Evolutionary conservation across 2,113 vertebrate genomes (phyloP).

Genomic region (Mastomys coucha): DNA sequence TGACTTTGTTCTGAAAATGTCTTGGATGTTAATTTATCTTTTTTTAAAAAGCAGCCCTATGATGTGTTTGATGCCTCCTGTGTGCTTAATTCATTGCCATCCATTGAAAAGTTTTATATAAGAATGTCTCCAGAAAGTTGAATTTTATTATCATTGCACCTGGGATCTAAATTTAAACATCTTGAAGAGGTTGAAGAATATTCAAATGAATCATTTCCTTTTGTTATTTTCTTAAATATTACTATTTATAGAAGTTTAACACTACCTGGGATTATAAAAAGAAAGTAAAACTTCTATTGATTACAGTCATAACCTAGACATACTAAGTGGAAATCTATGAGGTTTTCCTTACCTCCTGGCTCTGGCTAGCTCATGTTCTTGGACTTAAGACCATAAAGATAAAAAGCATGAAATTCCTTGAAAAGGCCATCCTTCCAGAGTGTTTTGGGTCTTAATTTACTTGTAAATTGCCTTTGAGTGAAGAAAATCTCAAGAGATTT

Average conservation of each 20-base stretch:
- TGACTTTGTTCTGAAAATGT: slow-evolving; percentile 46
- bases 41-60: background rate
- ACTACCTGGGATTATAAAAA: slow-evolving; percentile 21
- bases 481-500: slow-evolving; percentile 29
- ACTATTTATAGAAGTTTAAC: slow-evolving; percentile 16
- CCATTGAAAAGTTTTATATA: slow-evolving; percentile 60
- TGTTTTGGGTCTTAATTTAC: slow-evolving; percentile 32
- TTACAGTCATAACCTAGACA: background rate
- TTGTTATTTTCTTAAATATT: slow-evolving; percentile 37
- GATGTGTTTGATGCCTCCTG: slow-evolving; percentile 48
- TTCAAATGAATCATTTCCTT: slow-evolving; percentile 60
- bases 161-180: slow-evolving; percentile 68
- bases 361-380: background rate
- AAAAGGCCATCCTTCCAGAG: background rate
- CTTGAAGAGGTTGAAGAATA: slow-evolving; percentile 22
- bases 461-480: background rate
- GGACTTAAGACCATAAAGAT: background rate
- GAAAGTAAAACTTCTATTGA: background rate
- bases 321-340: background rate
- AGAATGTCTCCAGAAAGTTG: slow-evolving; percentile 53
- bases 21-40: slow-evolving; percentile 42
- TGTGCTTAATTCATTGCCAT: slow-evolving; percentile 56
- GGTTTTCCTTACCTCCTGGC: background rate
- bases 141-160: slow-evolving; percentile 69
- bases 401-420: background rate